Percentiles rank a stretch among this genome's conserved stretches.
These are phyloP conservation scores for Xenopus borealis DNA, from an alignment of 2,113 vertebrate species.

Conservation along the genomic window DNA sequence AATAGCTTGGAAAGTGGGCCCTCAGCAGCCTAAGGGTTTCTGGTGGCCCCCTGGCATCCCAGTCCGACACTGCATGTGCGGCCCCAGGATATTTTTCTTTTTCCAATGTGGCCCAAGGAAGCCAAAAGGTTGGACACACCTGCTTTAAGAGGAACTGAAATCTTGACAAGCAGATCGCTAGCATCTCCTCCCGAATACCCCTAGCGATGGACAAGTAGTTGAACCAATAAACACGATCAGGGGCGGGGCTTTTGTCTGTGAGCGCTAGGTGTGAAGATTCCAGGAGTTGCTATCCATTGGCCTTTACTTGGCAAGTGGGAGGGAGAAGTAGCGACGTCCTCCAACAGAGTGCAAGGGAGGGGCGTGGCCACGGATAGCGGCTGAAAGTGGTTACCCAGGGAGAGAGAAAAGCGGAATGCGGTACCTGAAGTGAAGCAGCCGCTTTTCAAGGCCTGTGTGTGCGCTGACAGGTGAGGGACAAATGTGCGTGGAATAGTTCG, in stretches of 20 bases:
- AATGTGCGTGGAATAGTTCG: too few species aligned
- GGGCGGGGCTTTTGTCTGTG: not conserved
- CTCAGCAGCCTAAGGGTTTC: too few species aligned
- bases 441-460: slow-evolving; percentile 7
- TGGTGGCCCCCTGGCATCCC: too few species aligned
- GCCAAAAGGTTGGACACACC: too few species aligned
- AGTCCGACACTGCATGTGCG: too few species aligned
- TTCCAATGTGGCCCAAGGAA: too few species aligned
- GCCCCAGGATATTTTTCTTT: too few species aligned
- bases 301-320: not conserved
- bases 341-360: not conserved
- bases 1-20: too few species aligned
- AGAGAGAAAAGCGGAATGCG: slow-evolving; percentile 16
- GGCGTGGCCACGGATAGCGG: slow-evolving; percentile 11
- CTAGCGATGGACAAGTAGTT: not conserved
- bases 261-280: not conserved
- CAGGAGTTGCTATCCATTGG: not conserved
- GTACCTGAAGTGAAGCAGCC: slow-evolving; percentile 15
- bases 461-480: slow-evolving; percentile 13
- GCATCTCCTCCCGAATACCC: not conserved
- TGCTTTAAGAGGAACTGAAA: too few species aligned
- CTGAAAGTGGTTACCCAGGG: slow-evolving; percentile 16
- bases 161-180: not conserved
- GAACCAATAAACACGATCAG: not conserved
- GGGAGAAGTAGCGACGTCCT: not conserved